These are phyloP conservation scores for Microtus montanus DNA, from an alignment of 2,113 vertebrate species.

Conservation along the genomic window DNA sequence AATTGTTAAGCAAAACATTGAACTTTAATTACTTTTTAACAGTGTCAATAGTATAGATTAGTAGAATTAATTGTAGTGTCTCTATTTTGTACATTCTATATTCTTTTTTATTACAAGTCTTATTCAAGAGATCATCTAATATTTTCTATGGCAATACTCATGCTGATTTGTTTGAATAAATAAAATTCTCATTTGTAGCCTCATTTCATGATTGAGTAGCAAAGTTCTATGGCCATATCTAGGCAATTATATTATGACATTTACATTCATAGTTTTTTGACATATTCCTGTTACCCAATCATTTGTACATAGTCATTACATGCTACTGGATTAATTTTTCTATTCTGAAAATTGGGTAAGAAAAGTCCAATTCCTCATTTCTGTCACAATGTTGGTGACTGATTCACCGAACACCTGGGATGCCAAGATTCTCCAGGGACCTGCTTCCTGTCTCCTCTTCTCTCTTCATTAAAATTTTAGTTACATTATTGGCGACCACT, in stretches of 20 bases:
- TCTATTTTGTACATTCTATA: background rate
- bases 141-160: background rate
- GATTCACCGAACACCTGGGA: background rate
- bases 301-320: background rate
- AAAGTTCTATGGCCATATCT: background rate
- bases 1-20: conserved; percentile 2
- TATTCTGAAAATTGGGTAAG: background rate
- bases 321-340: conserved; percentile 15
- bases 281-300: background rate
- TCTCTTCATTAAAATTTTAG: background rate
- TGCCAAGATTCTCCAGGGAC: background rate
- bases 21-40: background rate
- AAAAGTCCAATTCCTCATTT: background rate
- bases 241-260: background rate
- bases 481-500: background rate
- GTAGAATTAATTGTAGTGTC: background rate
- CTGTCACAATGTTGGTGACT: background rate
- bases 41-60: background rate
- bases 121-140: background rate
- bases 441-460: background rate
- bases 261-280: background rate
- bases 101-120: background rate
- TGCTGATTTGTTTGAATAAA: background rate
- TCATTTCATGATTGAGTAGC: background rate
- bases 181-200: background rate